phyloP scores from a whole-genome alignment of 2,797 vertebrate species.

The Decapterus maruadsi region DNA sequence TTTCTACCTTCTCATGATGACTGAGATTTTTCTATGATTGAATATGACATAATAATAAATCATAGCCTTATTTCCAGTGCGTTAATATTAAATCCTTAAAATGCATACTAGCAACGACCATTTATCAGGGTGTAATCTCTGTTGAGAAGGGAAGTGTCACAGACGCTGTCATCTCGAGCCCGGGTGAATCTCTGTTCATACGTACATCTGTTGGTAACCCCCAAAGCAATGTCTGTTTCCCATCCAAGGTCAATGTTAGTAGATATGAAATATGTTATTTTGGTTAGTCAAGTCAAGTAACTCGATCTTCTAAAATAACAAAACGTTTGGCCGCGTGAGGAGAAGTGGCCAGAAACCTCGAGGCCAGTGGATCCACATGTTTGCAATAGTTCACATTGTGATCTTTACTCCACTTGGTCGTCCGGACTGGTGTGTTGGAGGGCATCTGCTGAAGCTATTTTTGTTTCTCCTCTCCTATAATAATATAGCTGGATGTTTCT shows the following conservation, averaged over 20 bases:
- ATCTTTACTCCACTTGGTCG: slow-evolving; percentile 75
- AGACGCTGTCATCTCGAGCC: slow-evolving; percentile 34
- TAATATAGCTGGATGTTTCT: slow-evolving; percentile 73
- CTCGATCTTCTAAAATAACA: slow-evolving; percentile 83
- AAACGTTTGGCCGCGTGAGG: slow-evolving; percentile 60
- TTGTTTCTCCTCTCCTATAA: slow-evolving; percentile 75
- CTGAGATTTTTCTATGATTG: background rate
- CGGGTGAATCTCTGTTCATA: slow-evolving; percentile 64
- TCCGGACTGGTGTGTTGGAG: slow-evolving; percentile 67
- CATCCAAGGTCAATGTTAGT: slow-evolving; percentile 82
- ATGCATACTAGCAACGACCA: background rate
- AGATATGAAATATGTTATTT: slow-evolving; percentile 86
- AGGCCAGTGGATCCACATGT: slow-evolving; percentile 69
- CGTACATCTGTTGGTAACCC: slow-evolving; percentile 61
- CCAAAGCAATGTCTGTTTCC: slow-evolving; percentile 64
- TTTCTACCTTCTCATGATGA: background rate
- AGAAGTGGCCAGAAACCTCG: slow-evolving; percentile 69
- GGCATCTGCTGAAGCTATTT: slow-evolving; percentile 77
- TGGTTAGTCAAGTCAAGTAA: slow-evolving; percentile 82
- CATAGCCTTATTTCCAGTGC: background rate
- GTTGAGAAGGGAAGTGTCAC: background rate
- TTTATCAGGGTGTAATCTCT: slow-evolving; percentile 14
- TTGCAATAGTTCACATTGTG: slow-evolving; percentile 81
- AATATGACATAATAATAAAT: background rate
- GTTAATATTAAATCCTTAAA: background rate